phyloP scores from a whole-genome alignment of 2,888 invertebrate genomes.

The Limnephilus lunatus region DNA sequence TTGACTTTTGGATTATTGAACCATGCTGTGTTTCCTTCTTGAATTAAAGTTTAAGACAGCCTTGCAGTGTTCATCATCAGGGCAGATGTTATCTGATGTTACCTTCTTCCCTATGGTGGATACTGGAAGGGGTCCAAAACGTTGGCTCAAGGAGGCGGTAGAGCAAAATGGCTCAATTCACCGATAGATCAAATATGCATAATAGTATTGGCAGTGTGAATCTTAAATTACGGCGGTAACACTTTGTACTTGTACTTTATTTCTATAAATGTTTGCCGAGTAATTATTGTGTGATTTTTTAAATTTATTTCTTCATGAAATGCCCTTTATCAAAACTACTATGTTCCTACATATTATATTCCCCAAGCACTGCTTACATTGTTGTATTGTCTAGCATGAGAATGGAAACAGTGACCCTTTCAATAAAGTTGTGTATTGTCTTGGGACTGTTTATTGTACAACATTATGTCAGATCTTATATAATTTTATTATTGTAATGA shows the following conservation, averaged over 20 bases:
- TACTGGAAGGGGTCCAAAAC: too few relatives aligned
- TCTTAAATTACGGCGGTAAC: neutral
- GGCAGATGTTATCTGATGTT: too few relatives aligned
- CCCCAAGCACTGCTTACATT: conserved; percentile 11
- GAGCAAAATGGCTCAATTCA: too few relatives aligned
- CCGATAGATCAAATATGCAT: neutral
- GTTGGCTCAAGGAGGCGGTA: too few relatives aligned
- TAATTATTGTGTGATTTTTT: too few relatives aligned
- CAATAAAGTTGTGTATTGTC: neutral
- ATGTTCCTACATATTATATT: neutral
- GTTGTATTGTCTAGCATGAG: conserved; percentile 35
- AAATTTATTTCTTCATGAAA: neutral
- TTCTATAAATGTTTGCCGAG: neutral
- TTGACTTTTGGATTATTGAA: too few relatives aligned
- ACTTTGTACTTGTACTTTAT: neutral
- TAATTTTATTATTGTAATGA: neutral
- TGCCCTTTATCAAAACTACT: neutral
- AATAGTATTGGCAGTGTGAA: neutral
- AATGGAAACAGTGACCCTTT: neutral
- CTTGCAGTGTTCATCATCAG: too few relatives aligned
- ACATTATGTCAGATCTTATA: neutral
- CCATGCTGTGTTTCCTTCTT: too few relatives aligned
- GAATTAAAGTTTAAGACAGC: too few relatives aligned
- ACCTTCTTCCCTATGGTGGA: too few relatives aligned
- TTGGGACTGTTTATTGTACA: neutral